Evolutionary conservation across 2,113 vertebrate species (phyloP).

Genomic region (Poecile atricapillus): DNA sequence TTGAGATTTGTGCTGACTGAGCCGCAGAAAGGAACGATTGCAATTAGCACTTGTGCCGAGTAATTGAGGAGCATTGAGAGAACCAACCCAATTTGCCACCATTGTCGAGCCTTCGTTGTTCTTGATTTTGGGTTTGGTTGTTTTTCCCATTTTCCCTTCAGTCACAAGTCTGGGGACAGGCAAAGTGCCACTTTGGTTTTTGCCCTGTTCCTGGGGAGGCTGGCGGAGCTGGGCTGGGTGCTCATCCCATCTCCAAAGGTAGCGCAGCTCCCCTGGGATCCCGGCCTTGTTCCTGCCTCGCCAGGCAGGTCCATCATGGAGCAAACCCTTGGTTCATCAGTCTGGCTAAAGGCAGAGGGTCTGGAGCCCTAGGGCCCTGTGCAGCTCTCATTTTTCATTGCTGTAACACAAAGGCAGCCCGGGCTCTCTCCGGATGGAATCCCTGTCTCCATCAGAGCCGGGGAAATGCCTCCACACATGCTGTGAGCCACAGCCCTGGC

Average conservation of each 20-base stretch:
- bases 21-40: neutral
- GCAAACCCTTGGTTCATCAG: neutral
- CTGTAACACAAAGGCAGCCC: neutral
- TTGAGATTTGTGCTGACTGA: constrained; percentile 54
- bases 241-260: neutral
- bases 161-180: neutral
- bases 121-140: neutral
- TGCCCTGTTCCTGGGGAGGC: neutral
- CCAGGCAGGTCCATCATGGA: neutral
- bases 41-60: constrained; percentile 27
- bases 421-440: neutral
- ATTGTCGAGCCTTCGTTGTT: constrained; percentile 23
- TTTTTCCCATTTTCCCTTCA: neutral
- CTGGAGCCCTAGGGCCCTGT: accelerated
- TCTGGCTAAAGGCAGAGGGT: neutral
- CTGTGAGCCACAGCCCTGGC: neutral
- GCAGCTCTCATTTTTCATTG: neutral
- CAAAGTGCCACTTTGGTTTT: neutral
- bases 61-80: constrained; percentile 42
- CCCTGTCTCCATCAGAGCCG: neutral
- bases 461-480: neutral
- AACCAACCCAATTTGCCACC: constrained; percentile 29
- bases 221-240: accelerated
- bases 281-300: neutral
- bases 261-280: neutral